A percentile compares a stretch with the other conserved stretches of the same genome.
Evolutionary conservation across 2,888 invertebrate species (phyloP).

Genomic region (Phania funesta): DNA sequence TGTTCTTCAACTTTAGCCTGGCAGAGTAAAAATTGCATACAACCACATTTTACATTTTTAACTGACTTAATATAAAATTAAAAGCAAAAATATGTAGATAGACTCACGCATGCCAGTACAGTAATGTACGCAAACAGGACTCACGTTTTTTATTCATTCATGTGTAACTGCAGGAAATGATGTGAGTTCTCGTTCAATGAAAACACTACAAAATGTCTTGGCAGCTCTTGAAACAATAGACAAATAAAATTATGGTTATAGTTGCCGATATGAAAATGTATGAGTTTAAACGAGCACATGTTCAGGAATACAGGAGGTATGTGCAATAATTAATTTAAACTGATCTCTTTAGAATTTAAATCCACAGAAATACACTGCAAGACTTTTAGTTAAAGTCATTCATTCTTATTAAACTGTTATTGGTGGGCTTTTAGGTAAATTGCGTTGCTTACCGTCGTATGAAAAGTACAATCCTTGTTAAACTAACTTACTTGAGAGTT

Average conservation of each 20-base stretch:
- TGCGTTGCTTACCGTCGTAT: neutral
- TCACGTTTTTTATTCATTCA: neutral
- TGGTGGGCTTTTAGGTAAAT: too few species aligned
- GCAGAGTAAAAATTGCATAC: neutral
- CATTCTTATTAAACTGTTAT: too few species aligned
- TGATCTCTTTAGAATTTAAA: too few species aligned
- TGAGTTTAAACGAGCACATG: neutral
- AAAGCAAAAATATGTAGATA: neutral
- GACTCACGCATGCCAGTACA: neutral
- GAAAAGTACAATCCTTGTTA: neutral
- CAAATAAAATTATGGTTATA: constrained; percentile 44
- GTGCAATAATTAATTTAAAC: too few species aligned
- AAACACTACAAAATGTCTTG: constrained; percentile 35
- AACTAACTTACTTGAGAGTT: neutral
- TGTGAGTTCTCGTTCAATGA: constrained; percentile 40
- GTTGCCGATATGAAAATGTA: constrained; percentile 33
- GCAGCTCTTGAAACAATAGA: constrained; percentile 37
- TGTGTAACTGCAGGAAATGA: neutral
- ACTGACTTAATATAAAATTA: constrained; percentile 31
- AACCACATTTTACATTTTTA: constrained; percentile 10
- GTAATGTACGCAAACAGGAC: neutral
- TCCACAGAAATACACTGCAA: too few species aligned
- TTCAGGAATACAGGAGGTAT: neutral
- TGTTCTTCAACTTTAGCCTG: neutral
- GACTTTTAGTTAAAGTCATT: too few species aligned